Conservation (phyloP, 2,797 vertebrate genomes). For the Synanceia verrucosa region DNA sequence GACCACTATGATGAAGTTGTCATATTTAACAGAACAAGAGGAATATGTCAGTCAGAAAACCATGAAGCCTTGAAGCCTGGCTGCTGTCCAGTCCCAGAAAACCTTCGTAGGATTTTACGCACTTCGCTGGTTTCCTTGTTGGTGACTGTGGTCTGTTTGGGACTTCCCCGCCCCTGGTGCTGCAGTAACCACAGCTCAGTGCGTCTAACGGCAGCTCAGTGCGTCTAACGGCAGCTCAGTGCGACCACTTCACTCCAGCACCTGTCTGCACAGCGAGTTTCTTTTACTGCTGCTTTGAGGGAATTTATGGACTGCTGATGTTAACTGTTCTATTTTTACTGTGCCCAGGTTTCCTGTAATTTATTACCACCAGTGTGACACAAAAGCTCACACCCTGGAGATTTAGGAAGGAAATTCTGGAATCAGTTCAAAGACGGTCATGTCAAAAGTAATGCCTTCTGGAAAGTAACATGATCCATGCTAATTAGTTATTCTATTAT, state of each 20-base stretch:
- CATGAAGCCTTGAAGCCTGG: neutral
- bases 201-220: slow-evolving; percentile 25
- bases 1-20: too few species aligned
- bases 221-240: slow-evolving; percentile 21
- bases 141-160: slow-evolving; percentile 6
- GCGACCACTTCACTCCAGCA: slow-evolving; percentile 37
- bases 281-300: slow-evolving; percentile 59
- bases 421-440: slow-evolving; percentile 11
- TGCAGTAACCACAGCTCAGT: neutral
- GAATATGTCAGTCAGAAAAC: slow-evolving; percentile 17
- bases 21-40: neutral
- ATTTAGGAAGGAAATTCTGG: slow-evolving; percentile 31
- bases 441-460: slow-evolving; percentile 11
- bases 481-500: slow-evolving; percentile 34
- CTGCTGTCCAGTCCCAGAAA: slow-evolving; percentile 21
- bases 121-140: slow-evolving; percentile 4
- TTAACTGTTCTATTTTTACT: slow-evolving; percentile 66
- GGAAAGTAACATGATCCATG: slow-evolving; percentile 17
- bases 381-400: slow-evolving; percentile 25
- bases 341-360: slow-evolving; percentile 61
- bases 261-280: slow-evolving; percentile 59
- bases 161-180: neutral
- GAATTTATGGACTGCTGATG: slow-evolving; percentile 73
- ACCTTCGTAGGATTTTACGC: slow-evolving; percentile 5
- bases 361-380: slow-evolving; percentile 40